Evolutionary conservation across 2,888 invertebrate species (phyloP).

Genomic region (Conops quadrifasciatus): DNA sequence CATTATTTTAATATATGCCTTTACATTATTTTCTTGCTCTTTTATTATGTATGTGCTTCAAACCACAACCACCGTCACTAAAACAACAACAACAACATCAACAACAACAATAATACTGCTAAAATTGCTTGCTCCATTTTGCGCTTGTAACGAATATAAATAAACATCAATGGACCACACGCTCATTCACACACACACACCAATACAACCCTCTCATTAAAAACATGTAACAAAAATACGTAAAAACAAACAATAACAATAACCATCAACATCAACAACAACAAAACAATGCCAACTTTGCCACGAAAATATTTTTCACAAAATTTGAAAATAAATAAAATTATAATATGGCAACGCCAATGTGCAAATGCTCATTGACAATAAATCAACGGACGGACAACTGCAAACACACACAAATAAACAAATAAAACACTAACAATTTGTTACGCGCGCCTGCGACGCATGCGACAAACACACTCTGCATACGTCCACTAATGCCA

Average conservation of each 20-base stretch:
- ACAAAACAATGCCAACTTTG: background rate
- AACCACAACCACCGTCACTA: background rate
- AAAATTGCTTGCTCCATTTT: slow-evolving; percentile 5
- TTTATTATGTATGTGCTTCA: background rate
- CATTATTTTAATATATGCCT: slow-evolving; percentile 11
- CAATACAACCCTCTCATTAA: background rate
- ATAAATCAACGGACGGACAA: background rate
- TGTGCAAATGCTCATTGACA: background rate
- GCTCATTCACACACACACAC: slow-evolving; percentile 1
- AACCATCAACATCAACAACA: background rate
- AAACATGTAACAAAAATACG: background rate
- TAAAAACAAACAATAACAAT: background rate
- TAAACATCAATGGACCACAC: background rate
- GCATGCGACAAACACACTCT: slow-evolving; percentile 30
- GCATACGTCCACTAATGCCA: no score
- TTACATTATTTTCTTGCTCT: slow-evolving; percentile 2
- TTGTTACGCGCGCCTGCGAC: slow-evolving; percentile 1
- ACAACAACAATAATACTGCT: slow-evolving; percentile 8
- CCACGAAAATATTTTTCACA: background rate
- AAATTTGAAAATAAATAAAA: slow-evolving; percentile 23
- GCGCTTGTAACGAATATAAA: slow-evolving; percentile 9
- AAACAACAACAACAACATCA: slow-evolving; percentile 20
- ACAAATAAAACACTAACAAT: background rate
- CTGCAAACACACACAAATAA: background rate
- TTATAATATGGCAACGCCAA: slow-evolving; percentile 31